A percentile compares a stretch with the other conserved stretches of the same genome.
These are phyloP conservation scores for Pheosia tremula DNA, from an alignment of 2,888 invertebrate genomes.

Conservation along the genomic window DNA sequence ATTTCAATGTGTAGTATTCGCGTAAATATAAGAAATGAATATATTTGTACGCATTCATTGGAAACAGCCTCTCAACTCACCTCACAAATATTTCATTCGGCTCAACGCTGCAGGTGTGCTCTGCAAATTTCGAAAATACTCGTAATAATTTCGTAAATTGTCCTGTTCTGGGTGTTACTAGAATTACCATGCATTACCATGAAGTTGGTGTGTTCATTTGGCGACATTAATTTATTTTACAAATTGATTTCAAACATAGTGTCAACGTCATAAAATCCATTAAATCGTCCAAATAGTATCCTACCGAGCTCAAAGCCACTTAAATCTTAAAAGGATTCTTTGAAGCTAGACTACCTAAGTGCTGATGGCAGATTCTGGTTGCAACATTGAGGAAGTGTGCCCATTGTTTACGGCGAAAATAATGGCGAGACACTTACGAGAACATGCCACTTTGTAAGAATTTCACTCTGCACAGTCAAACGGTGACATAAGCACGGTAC, in stretches of 20 bases:
- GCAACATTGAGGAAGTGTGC: neutral
- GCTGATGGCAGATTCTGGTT: neutral
- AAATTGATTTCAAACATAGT: constrained; percentile 4
- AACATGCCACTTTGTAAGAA: constrained; percentile 1
- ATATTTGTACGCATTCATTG: no score
- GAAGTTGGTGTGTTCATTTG: no score
- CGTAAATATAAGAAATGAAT: no score
- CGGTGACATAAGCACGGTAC: neutral
- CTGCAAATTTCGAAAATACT: no score
- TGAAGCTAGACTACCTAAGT: constrained; percentile 22
- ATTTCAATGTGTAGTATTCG: no score
- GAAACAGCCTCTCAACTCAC: no score
- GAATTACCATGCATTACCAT: no score
- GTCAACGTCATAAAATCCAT: neutral
- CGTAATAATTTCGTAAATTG: no score
- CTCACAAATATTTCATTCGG: no score
- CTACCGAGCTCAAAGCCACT: constrained; percentile 18
- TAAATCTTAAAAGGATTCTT: constrained; percentile 20
- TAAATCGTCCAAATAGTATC: constrained; percentile 13
- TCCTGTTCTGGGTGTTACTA: no score
- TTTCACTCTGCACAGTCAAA: neutral
- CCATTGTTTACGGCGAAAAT: constrained; percentile 1
- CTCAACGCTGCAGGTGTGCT: no score
- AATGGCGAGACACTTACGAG: constrained; percentile 5
- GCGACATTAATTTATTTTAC: neutral